Percentiles rank a stretch among this genome's conserved stretches.
These are phyloP conservation scores for Pyxicephalus adspersus DNA, from an alignment of 2,113 vertebrate genomes.

Conservation along the genomic window DNA sequence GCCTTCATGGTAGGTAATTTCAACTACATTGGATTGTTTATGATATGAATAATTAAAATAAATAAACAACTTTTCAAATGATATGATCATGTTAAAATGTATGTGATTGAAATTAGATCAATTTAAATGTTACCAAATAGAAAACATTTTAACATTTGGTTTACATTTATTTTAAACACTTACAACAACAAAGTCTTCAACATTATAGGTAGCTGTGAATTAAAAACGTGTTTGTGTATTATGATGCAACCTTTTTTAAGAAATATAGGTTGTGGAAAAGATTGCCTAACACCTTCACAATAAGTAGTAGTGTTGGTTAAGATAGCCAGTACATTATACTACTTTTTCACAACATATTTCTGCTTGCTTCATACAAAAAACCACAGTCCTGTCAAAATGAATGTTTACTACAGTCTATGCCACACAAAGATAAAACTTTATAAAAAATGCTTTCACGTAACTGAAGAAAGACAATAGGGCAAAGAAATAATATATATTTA, in stretches of 20 bases:
- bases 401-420: conserved; percentile 65
- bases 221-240: conserved; percentile 60
- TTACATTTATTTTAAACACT: too few relatives aligned
- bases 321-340: conserved; percentile 67
- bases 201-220: not conserved
- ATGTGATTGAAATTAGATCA: too few relatives aligned
- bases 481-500: conserved; percentile 56
- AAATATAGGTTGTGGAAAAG: conserved; percentile 72
- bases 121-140: too few relatives aligned
- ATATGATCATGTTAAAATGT: too few relatives aligned
- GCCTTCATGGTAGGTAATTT: too few relatives aligned
- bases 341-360: conserved; percentile 75
- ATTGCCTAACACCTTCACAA: conserved; percentile 77
- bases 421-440: conserved; percentile 63
- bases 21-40: too few relatives aligned
- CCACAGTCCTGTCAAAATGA: conserved; percentile 71
- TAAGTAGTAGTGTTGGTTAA: conserved; percentile 74
- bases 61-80: too few relatives aligned
- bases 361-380: conserved; percentile 74
- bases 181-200: not conserved
- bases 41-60: too few relatives aligned
- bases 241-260: conserved; percentile 73
- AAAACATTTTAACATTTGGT: too few relatives aligned
- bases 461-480: conserved; percentile 53
- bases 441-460: conserved; percentile 40